phyloP scores from a whole-genome alignment of 2,888 invertebrate genomes.

The Melieria omissa region DNA sequence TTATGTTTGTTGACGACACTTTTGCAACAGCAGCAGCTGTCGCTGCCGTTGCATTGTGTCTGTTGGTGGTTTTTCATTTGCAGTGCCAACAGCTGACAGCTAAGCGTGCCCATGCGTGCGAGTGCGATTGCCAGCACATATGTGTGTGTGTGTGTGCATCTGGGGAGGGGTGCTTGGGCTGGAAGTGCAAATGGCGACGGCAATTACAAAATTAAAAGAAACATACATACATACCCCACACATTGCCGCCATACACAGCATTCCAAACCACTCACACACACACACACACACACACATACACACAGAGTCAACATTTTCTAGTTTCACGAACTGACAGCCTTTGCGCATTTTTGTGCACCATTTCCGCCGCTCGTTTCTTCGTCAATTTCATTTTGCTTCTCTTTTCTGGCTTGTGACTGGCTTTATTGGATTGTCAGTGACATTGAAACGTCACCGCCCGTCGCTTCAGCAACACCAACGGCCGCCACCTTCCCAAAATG shows the following conservation, averaged over 20 bases:
- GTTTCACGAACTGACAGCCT: too few species aligned
- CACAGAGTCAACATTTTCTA: too few species aligned
- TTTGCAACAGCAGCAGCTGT: background rate
- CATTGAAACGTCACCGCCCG: too few species aligned
- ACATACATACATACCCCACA: background rate
- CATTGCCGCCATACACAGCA: too few species aligned
- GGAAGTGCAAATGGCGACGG: background rate
- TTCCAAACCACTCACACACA: background rate
- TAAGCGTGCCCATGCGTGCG: background rate
- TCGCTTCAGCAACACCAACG: too few species aligned
- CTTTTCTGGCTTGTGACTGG: too few species aligned
- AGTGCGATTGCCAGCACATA: background rate
- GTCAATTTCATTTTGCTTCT: too few species aligned
- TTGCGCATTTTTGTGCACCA: too few species aligned
- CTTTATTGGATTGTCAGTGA: too few species aligned
- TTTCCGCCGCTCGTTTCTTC: too few species aligned
- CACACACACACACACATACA: too few species aligned
- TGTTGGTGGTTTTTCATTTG: background rate
- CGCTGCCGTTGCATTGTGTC: background rate
- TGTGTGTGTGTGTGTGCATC: conserved; percentile 8
- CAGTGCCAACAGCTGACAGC: background rate
- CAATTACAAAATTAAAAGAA: background rate
- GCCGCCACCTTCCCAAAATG: too few species aligned
- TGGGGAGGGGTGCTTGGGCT: background rate
- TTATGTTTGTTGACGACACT: conserved; percentile 20